A percentile compares a stretch with the other conserved stretches of the same genome.
phyloP scores from a whole-genome alignment of 2,113 vertebrate genomes.

The Mobula birostris region DNA sequence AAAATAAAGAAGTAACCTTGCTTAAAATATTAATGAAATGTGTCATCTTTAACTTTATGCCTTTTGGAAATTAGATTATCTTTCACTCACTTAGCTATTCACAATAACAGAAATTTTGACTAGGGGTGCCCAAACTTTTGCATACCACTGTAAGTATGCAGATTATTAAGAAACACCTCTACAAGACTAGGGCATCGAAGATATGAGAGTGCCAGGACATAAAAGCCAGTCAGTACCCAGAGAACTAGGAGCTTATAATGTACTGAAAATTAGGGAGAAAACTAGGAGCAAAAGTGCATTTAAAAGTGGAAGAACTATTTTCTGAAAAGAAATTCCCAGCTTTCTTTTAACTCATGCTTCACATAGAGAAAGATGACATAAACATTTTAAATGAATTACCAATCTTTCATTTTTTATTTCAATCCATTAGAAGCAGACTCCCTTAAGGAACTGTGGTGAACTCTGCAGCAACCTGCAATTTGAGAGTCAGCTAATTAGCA shows the following conservation, averaged over 20 bases:
- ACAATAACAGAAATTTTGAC: too few species aligned
- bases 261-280: not conserved
- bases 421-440: not conserved
- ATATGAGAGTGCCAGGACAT: not conserved
- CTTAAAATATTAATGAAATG: too few species aligned
- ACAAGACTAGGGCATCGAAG: not conserved
- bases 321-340: not conserved
- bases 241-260: not conserved
- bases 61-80: too few species aligned
- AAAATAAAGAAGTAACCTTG: too few species aligned
- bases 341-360: not conserved
- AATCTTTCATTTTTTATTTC: not conserved
- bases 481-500: constrained; percentile 2
- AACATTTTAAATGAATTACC: constrained; percentile 15
- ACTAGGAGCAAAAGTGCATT: not conserved
- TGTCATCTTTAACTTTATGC: too few species aligned
- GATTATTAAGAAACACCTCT: not conserved
- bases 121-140: too few species aligned
- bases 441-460: not conserved
- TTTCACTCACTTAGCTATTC: too few species aligned
- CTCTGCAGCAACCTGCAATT: not conserved
- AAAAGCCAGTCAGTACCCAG: not conserved
- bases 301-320: not conserved
- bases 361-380: not conserved
- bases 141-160: not conserved